Conservation (phyloP, 2,797 vertebrate species). For the Xenentodon cancila region DNA sequence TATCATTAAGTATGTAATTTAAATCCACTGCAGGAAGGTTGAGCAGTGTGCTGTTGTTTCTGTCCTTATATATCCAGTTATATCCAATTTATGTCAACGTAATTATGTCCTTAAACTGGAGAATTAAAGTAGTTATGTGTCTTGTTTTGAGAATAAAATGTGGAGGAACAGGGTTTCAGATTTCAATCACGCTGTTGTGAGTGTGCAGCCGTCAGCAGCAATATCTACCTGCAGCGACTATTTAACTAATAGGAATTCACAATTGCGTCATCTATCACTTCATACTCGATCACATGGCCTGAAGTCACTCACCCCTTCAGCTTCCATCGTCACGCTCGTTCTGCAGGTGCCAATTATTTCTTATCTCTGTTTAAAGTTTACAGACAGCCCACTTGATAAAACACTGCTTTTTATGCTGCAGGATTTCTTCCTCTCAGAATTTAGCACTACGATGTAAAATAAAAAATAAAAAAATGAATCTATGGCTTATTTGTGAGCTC, state of each 20-base stretch:
- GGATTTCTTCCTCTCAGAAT: background rate
- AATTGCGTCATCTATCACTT: conserved; percentile 60
- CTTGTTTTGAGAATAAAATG: conserved; percentile 39
- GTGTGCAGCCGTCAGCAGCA: conserved; percentile 2
- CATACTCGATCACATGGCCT: conserved; percentile 30
- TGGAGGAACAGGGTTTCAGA: conserved; percentile 13
- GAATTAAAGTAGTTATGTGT: conserved; percentile 5
- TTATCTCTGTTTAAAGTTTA: conserved; percentile 22
- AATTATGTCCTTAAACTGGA: conserved; percentile 27
- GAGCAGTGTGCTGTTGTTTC: conserved; percentile 49
- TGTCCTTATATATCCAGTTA: conserved; percentile 10
- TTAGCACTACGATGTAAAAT: background rate
- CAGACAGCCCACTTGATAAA: conserved; percentile 10
- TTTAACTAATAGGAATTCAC: conserved; percentile 68
- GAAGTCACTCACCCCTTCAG: background rate
- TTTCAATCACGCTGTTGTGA: conserved; percentile 14
- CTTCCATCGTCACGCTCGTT: conserved; percentile 15
- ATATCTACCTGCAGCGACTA: conserved; percentile 46
- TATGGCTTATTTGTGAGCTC: conserved; percentile 4
- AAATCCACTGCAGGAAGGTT: conserved; percentile 41
- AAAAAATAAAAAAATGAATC: conserved; percentile 8
- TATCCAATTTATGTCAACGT: background rate
- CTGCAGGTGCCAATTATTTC: conserved; percentile 28
- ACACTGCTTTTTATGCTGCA: background rate
- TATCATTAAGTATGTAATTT: conserved; percentile 56